A percentile compares a stretch with the other conserved stretches of the same genome.
These are phyloP conservation scores for Dascillus cervinus DNA, from an alignment of 2,888 invertebrate species.

Conservation along the genomic window DNA sequence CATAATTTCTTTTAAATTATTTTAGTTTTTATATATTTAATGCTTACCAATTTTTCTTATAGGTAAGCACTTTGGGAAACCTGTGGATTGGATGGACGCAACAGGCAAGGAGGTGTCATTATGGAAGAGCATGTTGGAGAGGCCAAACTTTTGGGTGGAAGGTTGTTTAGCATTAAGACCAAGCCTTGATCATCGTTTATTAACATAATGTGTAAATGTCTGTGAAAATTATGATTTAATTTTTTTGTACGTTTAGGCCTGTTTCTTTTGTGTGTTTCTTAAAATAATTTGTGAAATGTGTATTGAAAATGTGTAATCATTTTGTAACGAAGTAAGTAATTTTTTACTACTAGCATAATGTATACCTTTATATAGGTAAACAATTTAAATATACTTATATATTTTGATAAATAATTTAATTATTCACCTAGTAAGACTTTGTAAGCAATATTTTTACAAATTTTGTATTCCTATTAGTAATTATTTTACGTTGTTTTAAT, in stretches of 20 bases:
- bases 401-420: slow-evolving; percentile 24
- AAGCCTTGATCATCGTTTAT: slow-evolving; percentile 53
- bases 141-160: slow-evolving; percentile 97
- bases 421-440: too few species aligned
- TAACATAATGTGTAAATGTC: slow-evolving; percentile 22
- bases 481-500: too few species aligned
- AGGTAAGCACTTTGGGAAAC: slow-evolving; percentile 81
- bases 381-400: slow-evolving; percentile 24
- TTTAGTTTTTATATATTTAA: too few species aligned
- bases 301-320: slow-evolving; percentile 30
- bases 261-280: too few species aligned
- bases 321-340: slow-evolving; percentile 33
- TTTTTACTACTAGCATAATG: slow-evolving; percentile 35
- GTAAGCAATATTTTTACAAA: slow-evolving; percentile 7
- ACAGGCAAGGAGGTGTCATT: slow-evolving; percentile 80
- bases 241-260: slow-evolving; percentile 6
- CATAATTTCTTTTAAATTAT: too few species aligned
- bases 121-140: slow-evolving; percentile 92
- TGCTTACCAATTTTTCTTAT: too few species aligned
- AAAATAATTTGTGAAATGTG: slow-evolving; percentile 28
- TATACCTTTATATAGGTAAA: slow-evolving; percentile 32
- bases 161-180: slow-evolving; percentile 80
- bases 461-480: slow-evolving; percentile 14
- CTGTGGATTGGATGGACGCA: slow-evolving; percentile 94
- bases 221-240: too few species aligned